phyloP scores from a whole-genome alignment of 2,888 invertebrate species.

The Perizoma affinitatum region DNA sequence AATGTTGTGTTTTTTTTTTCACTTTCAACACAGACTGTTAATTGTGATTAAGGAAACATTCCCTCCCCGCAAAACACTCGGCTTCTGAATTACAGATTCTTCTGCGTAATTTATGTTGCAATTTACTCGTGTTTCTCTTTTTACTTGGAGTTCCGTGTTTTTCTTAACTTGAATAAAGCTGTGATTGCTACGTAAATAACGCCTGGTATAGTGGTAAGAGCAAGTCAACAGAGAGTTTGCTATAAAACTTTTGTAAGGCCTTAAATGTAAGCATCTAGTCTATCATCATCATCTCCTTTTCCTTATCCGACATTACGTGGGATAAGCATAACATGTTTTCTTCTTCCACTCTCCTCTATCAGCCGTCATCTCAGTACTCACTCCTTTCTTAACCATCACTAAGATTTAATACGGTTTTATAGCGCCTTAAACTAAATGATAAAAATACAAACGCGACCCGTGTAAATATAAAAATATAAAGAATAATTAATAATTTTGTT shows the following conservation, averaged over 20 bases:
- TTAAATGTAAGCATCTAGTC: neutral
- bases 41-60: slow-evolving; percentile 67
- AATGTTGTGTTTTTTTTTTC: too few species aligned
- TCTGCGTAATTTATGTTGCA: slow-evolving; percentile 68
- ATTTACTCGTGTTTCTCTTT: slow-evolving; percentile 61
- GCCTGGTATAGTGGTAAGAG: slow-evolving; percentile 3
- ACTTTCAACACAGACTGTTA: slow-evolving; percentile 47
- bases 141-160: slow-evolving; percentile 37
- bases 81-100: slow-evolving; percentile 66
- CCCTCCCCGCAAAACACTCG: slow-evolving; percentile 32
- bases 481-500: too few species aligned
- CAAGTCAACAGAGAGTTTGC: slow-evolving; percentile 10
- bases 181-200: slow-evolving; percentile 20
- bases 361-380: too few species aligned
- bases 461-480: too few species aligned
- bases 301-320: too few species aligned
- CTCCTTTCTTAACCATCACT: too few species aligned
- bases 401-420: too few species aligned
- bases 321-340: too few species aligned
- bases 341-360: too few species aligned
- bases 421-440: too few species aligned
- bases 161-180: slow-evolving; percentile 15
- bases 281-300: too few species aligned
- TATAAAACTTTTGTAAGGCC: slow-evolving; percentile 8
- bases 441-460: too few species aligned